Conservation (phyloP, 1,140 invertebrate species). For the Drosophila punjabiensis region DNA sequence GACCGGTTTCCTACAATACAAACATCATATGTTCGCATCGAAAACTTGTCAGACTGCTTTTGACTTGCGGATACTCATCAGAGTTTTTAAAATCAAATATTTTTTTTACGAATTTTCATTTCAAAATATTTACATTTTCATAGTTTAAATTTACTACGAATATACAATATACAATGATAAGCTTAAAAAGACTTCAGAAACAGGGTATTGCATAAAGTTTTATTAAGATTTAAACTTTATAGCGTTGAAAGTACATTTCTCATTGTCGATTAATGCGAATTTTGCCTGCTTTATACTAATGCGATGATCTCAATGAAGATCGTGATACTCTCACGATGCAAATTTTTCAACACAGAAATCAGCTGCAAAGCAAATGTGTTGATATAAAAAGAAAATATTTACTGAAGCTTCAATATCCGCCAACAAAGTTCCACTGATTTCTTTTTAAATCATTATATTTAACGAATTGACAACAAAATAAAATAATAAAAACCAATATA, state of each 20-base stretch:
- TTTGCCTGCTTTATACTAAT: not conserved
- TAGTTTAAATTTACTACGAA: not conserved
- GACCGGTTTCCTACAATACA: slow-evolving; percentile 20
- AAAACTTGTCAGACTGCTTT: slow-evolving; percentile 18
- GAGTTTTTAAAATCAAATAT: not conserved
- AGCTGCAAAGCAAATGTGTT: not conserved
- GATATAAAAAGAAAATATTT: not conserved
- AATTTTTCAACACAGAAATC: not conserved
- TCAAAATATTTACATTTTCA: not conserved
- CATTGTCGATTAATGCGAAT: slow-evolving; percentile 2
- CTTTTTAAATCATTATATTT: too few species aligned
- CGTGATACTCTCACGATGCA: not conserved
- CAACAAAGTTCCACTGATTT: not conserved
- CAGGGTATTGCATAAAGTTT: not conserved
- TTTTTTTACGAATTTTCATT: not conserved
- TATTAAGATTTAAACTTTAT: not conserved
- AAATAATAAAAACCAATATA: too few species aligned
- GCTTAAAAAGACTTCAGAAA: not conserved
- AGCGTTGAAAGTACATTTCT: not conserved
- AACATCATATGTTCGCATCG: not conserved
- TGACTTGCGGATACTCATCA: slow-evolving; percentile 6
- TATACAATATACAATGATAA: not conserved
- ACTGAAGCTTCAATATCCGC: not conserved
- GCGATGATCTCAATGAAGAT: not conserved
- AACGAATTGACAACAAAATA: too few species aligned